A percentile compares a stretch with the other conserved stretches of the same genome.
phyloP scores from a whole-genome alignment of 2,113 vertebrate genomes.

The Copsychus sechellarum region DNA sequence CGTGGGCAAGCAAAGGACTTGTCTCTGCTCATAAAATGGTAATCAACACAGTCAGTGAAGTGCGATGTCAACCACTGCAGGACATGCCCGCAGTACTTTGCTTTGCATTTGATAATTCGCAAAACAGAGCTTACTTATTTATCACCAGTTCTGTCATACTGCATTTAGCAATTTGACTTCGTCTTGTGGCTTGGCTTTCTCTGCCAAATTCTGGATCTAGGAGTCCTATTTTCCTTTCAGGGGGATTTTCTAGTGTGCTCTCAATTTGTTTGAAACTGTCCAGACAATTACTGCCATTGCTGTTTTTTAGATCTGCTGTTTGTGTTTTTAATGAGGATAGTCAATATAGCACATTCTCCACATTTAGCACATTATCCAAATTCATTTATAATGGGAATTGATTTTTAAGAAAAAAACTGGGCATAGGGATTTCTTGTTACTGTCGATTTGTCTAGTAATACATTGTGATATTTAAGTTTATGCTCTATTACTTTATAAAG shows the following conservation, averaged over 20 bases:
- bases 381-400: neutral
- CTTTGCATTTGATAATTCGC: conserved; percentile 23
- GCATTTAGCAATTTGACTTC: conserved; percentile 19
- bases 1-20: neutral
- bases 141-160: neutral
- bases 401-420: neutral
- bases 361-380: neutral
- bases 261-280: neutral
- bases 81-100: neutral
- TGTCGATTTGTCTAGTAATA: neutral
- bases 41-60: conserved; percentile 31
- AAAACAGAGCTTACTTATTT: conserved; percentile 22
- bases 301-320: neutral
- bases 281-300: neutral
- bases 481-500: neutral
- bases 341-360: neutral
- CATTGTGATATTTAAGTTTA: neutral
- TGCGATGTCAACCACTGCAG: neutral
- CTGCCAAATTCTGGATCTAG: neutral
- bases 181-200: neutral
- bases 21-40: conserved; percentile 4
- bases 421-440: neutral
- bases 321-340: conserved; percentile 3
- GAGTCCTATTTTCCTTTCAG: neutral
- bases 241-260: neutral